Evolutionary conservation across 1,140 invertebrate species (phyloP).

Genomic region (Neodiprion lecontei): DNA sequence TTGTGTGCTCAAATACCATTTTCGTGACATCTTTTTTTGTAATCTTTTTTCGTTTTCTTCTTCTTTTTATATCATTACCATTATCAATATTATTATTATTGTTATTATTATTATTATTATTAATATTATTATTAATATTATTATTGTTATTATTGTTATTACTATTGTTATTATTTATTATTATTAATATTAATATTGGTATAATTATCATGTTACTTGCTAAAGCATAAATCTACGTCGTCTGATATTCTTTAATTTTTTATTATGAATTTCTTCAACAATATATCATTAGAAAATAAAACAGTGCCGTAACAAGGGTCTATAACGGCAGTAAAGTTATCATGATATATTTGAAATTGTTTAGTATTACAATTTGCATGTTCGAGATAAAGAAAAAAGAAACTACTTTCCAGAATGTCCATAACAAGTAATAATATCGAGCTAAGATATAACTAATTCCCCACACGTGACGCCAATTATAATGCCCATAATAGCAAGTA

Average conservation of each 20-base stretch:
- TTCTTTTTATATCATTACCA: background rate
- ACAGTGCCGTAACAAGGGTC: slow-evolving; percentile 48
- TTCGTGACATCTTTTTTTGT: slow-evolving; percentile 45
- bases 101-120: slow-evolving; percentile 22
- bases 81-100: slow-evolving; percentile 18
- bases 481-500: too few species aligned
- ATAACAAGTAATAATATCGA: slow-evolving; percentile 27
- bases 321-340: slow-evolving; percentile 21
- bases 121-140: slow-evolving; percentile 16
- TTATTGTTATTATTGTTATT: slow-evolving; percentile 17
- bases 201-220: slow-evolving; percentile 43
- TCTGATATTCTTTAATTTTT: slow-evolving; percentile 45
- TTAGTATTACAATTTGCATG: slow-evolving; percentile 34
- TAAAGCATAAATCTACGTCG: slow-evolving; percentile 58
- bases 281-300: slow-evolving; percentile 46
- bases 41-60: background rate
- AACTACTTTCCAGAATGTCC: slow-evolving; percentile 52
- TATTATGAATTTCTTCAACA: slow-evolving; percentile 36
- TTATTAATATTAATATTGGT: slow-evolving; percentile 8
- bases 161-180: slow-evolving; percentile 10
- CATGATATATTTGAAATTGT: slow-evolving; percentile 40
- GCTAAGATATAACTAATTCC: background rate
- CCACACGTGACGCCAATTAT: too few species aligned
- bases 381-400: slow-evolving; percentile 16
- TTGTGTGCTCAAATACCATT: slow-evolving; percentile 61